phyloP scores from a whole-genome alignment of 2,113 vertebrate genomes.

The human region GRCh38 chr9:125038501-125039000 shows the following conservation, averaged over 20 bases:
- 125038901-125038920: background rate
- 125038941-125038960: background rate
- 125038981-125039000: background rate
- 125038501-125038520: background rate
- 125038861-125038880: background rate
- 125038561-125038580: background rate
- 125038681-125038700: background rate
- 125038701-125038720: background rate
- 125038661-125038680: background rate
- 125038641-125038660: background rate
- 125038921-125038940: background rate
- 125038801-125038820: background rate
- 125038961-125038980: background rate
- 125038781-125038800: too few species aligned
- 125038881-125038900: background rate
- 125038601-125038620: background rate
- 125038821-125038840: background rate
- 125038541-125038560: background rate
- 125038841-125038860: background rate
- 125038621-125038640: background rate
- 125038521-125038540: background rate
- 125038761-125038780: too few species aligned
- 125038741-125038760: background rate
- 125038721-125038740: background rate
- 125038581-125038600: background rate